Evolutionary conservation across 2,888 invertebrate genomes (phyloP).

Genomic region (Leucophenga montana): DNA sequence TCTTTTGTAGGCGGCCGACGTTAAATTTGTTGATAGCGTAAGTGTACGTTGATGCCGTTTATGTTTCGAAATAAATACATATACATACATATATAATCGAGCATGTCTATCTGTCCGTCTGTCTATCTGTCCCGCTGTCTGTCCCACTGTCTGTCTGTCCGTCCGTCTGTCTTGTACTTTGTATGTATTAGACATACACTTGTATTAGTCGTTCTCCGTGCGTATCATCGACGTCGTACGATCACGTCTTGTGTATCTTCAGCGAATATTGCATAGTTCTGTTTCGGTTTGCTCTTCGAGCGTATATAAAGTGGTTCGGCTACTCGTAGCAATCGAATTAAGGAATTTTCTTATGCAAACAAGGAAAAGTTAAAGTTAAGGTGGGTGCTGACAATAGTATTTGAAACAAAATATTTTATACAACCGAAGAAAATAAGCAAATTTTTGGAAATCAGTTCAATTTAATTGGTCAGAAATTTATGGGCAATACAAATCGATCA

Average conservation of each 20-base stretch:
- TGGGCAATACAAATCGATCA: too few species aligned
- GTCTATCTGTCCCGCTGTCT: neutral
- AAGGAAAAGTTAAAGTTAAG: neutral
- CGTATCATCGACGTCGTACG: slow-evolving; percentile 19
- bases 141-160: neutral
- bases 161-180: neutral
- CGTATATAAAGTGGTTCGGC: neutral
- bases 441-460: too few species aligned
- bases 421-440: too few species aligned
- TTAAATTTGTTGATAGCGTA: neutral
- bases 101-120: neutral
- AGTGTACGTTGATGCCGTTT: slow-evolving; percentile 14
- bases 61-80: slow-evolving; percentile 17
- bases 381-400: too few species aligned
- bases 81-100: neutral
- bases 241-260: neutral
- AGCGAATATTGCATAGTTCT: slow-evolving; percentile 13
- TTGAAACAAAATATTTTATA: too few species aligned
- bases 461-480: too few species aligned
- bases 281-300: neutral
- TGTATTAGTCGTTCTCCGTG: slow-evolving; percentile 24
- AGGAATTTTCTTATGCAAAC: slow-evolving; percentile 13
- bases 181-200: too few species aligned
- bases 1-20: neutral
- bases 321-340: too few species aligned